Base-by-base conservation (phyloP, 2,797 vertebrate species). In the Bufotes viridis region DNA sequence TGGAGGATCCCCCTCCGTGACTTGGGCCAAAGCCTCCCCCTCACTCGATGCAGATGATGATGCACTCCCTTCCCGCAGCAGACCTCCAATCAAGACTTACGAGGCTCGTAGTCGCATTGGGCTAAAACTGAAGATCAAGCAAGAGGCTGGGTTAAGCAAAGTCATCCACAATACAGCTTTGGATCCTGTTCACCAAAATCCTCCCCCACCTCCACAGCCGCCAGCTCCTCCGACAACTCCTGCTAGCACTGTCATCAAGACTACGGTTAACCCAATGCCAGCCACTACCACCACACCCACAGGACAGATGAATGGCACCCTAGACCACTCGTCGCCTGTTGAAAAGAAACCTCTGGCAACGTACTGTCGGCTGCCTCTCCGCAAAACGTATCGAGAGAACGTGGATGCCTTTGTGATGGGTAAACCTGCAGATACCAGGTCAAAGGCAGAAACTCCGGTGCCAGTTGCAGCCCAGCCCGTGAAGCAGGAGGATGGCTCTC, bases 121-220 rank as follows among this genome's bases (percentile, higher is more conserved):
- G 34, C 93, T 99, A 87, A 99, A 99, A 92, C 92, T 99, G 7
- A 99, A 99, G 93, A 99, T 99, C 93, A 99, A 99, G 87, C 98
- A 99, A 92, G 98, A 98, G 76, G 97, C 97, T 0, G 97, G 98
- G 1, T 95, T 98, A 84, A 97, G 97, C 89, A 98, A 98, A 90
- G 97, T 99, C 29, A 96, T 99, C 26, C 97, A 98, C 93, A 99
- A 99, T 93, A 99, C 98, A 0, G 98, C 98, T 3, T 91, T 98
- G 91, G 97, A 98, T 91, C 97, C 97, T 0, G 94, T 97, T 84
- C 97, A 98, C 92, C 96, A 97, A 65, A 94, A 95, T 0, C 90
- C 90, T 0, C 14, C 91, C 11, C 89, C 93, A 87, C 88, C 88
- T 8, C 88, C 84, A 6, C 89, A 92, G 89, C 79, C 85, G 0